Evolutionary conservation across 2,797 vertebrate species (phyloP).

Genomic region (Danio jaintianensis): DNA sequence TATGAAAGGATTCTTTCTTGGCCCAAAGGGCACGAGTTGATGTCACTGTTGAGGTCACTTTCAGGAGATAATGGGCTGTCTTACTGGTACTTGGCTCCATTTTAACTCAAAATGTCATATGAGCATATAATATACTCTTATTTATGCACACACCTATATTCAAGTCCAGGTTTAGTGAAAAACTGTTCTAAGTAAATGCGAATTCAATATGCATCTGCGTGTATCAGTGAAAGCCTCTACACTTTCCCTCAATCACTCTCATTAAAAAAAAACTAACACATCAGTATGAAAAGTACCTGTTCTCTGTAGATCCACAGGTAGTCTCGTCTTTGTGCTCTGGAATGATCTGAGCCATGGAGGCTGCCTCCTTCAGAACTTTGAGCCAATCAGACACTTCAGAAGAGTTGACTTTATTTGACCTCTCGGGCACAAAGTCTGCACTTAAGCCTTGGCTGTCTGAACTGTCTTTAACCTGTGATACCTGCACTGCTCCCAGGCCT

Average conservation of each 20-base stretch:
- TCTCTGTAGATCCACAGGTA: slow-evolving; percentile 46
- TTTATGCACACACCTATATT: not conserved
- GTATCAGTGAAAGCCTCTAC: not conserved
- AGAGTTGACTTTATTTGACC: slow-evolving; percentile 12
- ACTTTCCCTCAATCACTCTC: not conserved
- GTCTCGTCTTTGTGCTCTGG: slow-evolving; percentile 61
- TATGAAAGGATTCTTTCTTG: slow-evolving; percentile 79
- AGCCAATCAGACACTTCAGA: slow-evolving; percentile 70
- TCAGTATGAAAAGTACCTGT: slow-evolving; percentile 76
- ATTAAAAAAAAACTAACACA: slow-evolving; percentile 39
- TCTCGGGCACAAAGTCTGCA: slow-evolving; percentile 30
- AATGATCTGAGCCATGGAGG: slow-evolving; percentile 63
- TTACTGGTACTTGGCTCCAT: slow-evolving; percentile 65
- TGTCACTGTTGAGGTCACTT: slow-evolving; percentile 83
- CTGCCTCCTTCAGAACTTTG: slow-evolving; percentile 72
- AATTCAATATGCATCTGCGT: not conserved
- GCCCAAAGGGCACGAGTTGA: slow-evolving; percentile 71
- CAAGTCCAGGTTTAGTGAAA: not conserved
- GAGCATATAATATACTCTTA: slow-evolving; percentile 57
- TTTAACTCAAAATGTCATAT: slow-evolving; percentile 68
- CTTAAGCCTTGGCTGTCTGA: slow-evolving; percentile 20
- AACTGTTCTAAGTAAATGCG: not conserved
- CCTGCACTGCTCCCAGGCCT: not conserved
- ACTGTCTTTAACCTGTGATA: slow-evolving; percentile 41
- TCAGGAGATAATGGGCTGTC: slow-evolving; percentile 75